Base-by-base conservation (phyloP, 2,113 vertebrate genomes). In the Bos taurus region DNA sequence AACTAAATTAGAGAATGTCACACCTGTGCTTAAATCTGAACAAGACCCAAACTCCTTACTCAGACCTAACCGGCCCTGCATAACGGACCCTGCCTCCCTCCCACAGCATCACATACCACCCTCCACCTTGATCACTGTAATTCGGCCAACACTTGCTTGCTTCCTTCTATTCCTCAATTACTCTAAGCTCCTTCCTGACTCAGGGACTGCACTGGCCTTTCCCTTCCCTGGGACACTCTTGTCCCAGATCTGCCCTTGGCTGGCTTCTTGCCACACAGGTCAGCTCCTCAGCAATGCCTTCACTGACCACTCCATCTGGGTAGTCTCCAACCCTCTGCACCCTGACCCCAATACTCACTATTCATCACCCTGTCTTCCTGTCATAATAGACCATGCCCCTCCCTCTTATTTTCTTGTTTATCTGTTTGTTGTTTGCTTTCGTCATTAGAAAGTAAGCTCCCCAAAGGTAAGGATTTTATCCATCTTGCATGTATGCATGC, bases 81-180 rank as follows among this genome's bases (percentile, higher is more conserved):
- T 16, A 59, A 21, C 0, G 15, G 30, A 59, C 25, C 46, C 71
- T 5, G 87, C 17, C 78, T 67, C 25, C 30, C 19, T 36, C 60
- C 30, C 48, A 7, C 2, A 0, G 6, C 10, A 25, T 17, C 33
- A 10, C 14, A 5, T 26, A 43, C 19, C 8, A 3, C 25, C 19
- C 2, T 28, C 50, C 3, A 9, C n/a, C 33, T 26, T 3, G 5
- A 7, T 6, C 10, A 0, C 57, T 21, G 8, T 3, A 4, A 6
- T 23, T 7, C 0, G 11, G 57, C 26, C 50, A 26, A 13, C 48
- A 1, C 62, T 25, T 0, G 40, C 15, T 5, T 5, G 21, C 19
- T 19, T 26, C 46, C 28, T 57, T 46, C 33, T 59, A 0, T 19
- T 52, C 56, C 57, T 59, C 43, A 3, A 0, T 54, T 10, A 36